Evolutionary conservation across 2,888 invertebrate species (phyloP).

Genomic region (Tenthredo livida): DNA sequence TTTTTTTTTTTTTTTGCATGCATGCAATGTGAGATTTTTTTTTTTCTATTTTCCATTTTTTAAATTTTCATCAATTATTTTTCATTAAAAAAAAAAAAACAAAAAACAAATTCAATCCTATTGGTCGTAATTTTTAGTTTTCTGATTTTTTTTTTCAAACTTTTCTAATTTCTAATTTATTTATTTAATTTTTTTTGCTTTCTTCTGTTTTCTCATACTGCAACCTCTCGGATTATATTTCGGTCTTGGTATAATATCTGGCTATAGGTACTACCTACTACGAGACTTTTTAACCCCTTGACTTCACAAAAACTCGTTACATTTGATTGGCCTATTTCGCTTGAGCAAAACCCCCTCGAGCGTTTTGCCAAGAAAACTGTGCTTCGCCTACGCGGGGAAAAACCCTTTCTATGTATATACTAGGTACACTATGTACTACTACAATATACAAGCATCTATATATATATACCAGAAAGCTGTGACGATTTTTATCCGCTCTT

Average conservation of each 20-base stretch:
- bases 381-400: slow-evolving; percentile 17
- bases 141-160: neutral
- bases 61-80: neutral
- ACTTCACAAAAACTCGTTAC: slow-evolving; percentile 44
- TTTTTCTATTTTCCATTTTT: neutral
- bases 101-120: neutral
- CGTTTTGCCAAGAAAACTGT: slow-evolving; percentile 25
- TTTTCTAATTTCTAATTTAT: neutral
- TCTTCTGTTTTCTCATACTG: neutral
- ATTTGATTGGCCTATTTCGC: slow-evolving; percentile 51
- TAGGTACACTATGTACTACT: too few relatives aligned
- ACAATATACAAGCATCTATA: too few relatives aligned
- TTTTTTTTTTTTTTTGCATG: neutral
- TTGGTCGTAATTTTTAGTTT: neutral
- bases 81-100: too few relatives aligned
- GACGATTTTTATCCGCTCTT: slow-evolving; percentile 10
- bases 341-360: slow-evolving; percentile 25
- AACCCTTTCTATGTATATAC: too few relatives aligned
- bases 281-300: slow-evolving; percentile 39
- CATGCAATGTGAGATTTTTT: neutral
- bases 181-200: neutral
- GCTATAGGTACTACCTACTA: neutral
- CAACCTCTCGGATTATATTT: neutral
- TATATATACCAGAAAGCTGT: too few relatives aligned
- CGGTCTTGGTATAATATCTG: slow-evolving; percentile 19